These are phyloP conservation scores for Dissostichus mawsoni DNA, from an alignment of 2,113 vertebrate species.

Conservation along the genomic window DNA sequence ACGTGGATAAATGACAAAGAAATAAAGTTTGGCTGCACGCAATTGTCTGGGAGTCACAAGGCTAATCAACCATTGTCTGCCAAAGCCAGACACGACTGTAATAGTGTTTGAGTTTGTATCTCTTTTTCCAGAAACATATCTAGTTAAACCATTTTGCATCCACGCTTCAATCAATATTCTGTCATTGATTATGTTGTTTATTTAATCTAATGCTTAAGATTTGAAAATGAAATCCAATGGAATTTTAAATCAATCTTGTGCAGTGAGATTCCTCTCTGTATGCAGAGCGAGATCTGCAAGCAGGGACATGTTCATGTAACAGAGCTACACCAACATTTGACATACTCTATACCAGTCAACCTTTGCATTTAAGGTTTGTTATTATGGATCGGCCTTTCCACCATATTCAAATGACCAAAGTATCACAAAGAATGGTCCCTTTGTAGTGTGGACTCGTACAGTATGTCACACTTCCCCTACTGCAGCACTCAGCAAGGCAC, in stretches of 20 bases:
- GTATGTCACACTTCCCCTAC: too few relatives aligned
- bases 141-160: constrained; percentile 30
- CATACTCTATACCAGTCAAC: background rate
- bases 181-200: constrained; percentile 1
- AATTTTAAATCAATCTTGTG: background rate
- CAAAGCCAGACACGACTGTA: constrained; percentile 27
- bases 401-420: too few relatives aligned
- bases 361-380: background rate
- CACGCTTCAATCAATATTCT: constrained; percentile 29
- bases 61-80: constrained; percentile 56
- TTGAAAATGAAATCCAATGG: background rate
- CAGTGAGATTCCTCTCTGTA: background rate
- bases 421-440: too few relatives aligned
- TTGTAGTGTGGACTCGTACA: too few relatives aligned
- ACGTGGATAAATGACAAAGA: constrained; percentile 52
- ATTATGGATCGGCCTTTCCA: too few relatives aligned
- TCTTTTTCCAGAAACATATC: constrained; percentile 25
- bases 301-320: background rate
- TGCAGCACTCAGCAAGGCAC: background rate
- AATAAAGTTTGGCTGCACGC: constrained; percentile 45
- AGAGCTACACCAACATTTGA: background rate
- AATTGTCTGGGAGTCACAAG: constrained; percentile 48
- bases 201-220: constrained; percentile 26
- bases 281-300: background rate
- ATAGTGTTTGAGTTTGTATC: background rate